Evolutionary conservation across 2,888 invertebrate species (phyloP).

Genomic region (Syritta pipiens): DNA sequence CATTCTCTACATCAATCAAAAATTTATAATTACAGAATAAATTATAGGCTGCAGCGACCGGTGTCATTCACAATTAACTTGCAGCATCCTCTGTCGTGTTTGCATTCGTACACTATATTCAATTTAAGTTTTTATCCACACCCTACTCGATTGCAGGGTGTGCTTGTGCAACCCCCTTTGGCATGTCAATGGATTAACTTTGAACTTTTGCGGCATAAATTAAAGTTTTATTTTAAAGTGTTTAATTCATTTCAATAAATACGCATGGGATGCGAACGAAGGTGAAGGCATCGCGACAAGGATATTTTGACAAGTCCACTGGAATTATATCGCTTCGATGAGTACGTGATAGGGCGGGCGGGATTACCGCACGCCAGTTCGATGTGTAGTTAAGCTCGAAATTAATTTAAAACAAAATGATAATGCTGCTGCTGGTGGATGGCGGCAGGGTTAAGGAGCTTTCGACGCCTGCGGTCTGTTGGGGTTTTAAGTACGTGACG

Average conservation of each 20-base stretch:
- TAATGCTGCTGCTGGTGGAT: no score
- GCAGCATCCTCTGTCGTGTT: conserved; percentile 15
- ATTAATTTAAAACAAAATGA: conserved; percentile 35
- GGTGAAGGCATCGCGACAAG: conserved; percentile 1
- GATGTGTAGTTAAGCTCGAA: conserved; percentile 18
- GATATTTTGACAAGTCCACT: conserved; percentile 26
- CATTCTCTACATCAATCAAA: conserved; percentile 45
- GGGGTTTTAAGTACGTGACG: no score
- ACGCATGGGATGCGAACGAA: conserved; percentile 7
- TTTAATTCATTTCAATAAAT: conserved; percentile 37
- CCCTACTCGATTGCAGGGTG: neutral
- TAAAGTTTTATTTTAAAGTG: conserved; percentile 30
- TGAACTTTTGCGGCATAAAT: conserved; percentile 30
- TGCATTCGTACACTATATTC: conserved; percentile 30
- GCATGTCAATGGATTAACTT: conserved; percentile 42
- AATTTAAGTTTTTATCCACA: conserved; percentile 43
- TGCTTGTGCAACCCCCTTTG: conserved; percentile 6
- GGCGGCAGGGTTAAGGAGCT: no score
- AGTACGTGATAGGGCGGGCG: conserved; percentile 51
- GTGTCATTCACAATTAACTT: conserved; percentile 60
- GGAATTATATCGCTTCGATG: conserved; percentile 40
- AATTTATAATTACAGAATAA: conserved; percentile 54
- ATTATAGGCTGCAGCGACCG: conserved; percentile 36
- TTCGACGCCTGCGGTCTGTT: no score
- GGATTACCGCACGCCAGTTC: conserved; percentile 29